Conservation (phyloP, 2,113 vertebrate species). For the Rutilus rutilus region DNA sequence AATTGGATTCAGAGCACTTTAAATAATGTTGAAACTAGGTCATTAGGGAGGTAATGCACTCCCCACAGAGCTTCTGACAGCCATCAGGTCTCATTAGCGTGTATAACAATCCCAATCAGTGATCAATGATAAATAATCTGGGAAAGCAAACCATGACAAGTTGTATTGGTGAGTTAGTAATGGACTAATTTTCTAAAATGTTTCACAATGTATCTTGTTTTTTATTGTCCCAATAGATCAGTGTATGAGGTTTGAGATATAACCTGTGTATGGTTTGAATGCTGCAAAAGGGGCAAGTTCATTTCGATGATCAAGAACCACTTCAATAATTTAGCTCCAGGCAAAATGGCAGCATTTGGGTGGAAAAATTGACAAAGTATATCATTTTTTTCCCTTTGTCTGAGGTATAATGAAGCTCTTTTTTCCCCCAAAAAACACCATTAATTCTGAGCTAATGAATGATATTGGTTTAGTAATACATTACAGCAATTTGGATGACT, state of each 20-base stretch:
- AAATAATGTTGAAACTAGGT: slow-evolving; percentile 42
- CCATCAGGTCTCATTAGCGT: slow-evolving; percentile 29
- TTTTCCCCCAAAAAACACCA: not conserved
- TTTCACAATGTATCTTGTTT: not conserved
- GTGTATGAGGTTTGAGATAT: not conserved
- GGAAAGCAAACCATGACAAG: not conserved
- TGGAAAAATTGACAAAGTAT: not conserved
- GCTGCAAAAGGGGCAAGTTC: not conserved
- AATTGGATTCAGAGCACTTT: slow-evolving; percentile 10
- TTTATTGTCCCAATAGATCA: not conserved
- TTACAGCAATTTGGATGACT: slow-evolving; percentile 15
- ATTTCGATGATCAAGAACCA: not conserved
- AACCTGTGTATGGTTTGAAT: not conserved
- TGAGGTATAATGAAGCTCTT: not conserved
- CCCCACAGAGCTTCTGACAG: slow-evolving; percentile 4
- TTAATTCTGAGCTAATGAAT: slow-evolving; percentile 1
- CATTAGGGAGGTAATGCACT: slow-evolving; percentile 39
- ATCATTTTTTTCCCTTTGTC: not conserved
- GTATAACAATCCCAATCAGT: slow-evolving; percentile 6
- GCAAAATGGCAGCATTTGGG: not conserved
- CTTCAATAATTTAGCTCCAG: not conserved
- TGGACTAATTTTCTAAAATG: not conserved
- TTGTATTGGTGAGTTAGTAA: not conserved
- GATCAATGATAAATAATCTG: slow-evolving; percentile 1
- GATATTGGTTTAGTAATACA: slow-evolving; percentile 3